Evolutionary conservation across 2,113 vertebrate genomes (phyloP), one percentile per base, ranked within the genome.

Genomic region (Limnothrissa miodon): DNA sequence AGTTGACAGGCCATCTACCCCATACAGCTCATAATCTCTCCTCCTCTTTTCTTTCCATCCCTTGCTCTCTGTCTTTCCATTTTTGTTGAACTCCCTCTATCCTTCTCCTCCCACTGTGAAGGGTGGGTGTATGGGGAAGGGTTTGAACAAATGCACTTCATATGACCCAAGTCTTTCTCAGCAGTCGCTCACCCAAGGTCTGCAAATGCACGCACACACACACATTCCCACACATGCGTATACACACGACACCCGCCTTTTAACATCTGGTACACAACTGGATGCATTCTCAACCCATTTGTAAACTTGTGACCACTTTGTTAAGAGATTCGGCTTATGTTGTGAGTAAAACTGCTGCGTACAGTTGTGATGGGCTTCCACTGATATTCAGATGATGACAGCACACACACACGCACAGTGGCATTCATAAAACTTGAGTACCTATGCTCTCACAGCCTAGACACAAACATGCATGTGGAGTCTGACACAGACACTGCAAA

Each of bases 1-100:
- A 25, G 39, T 15, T 66, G 59, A 66, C 59, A 66, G 59, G 59
- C 59, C 59, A 66, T 66, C 82, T 74, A 51, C 45, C 78, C 74
- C 78, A 5, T 83, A 29, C n/a, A 25, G 45, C 51, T 25, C 9
- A n/a, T 79, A 33, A 66, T 66, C 82, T 39, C 48, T 45, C 51
- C 19, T 10, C 44, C 79, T n/a, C 39, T 66, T 53, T 2, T 70
- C 59, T 23, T 33, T 44, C 36, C 21, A 42, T 42, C 48, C 6
- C 46, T 56, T 74, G 23, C 81, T 36, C 19, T 15, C 53, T 15
- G 13, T 44, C 9, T n/a, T 44, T 36, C 53, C 80, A 17, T 48
- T 13, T 80, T 48, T n/a, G 17, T 62, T 56, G 33, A n/a, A 33
- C 70, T 29, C 33, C 39, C 13, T 42, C 82, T 51, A 33, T 59